Percentiles rank a stretch among this genome's conserved stretches.
These are phyloP conservation scores for Phyllotreta cruciferae DNA, from an alignment of 2,888 invertebrate genomes.

Conservation along the genomic window DNA sequence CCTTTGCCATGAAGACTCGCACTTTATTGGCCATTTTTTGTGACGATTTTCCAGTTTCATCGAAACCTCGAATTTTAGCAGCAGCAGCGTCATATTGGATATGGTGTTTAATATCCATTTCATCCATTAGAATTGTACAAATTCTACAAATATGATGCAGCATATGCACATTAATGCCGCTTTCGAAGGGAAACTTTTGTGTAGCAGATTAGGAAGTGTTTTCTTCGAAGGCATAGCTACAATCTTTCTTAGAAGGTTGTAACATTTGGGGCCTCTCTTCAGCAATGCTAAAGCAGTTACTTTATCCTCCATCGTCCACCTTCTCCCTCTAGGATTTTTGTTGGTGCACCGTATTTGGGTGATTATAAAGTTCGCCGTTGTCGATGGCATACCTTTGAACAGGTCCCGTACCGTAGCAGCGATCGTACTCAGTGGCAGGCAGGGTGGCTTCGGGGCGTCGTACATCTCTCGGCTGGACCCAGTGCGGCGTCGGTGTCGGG, in stretches of 20 bases:
- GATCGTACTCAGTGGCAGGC: too few relatives aligned
- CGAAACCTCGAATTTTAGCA: constrained; percentile 36
- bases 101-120: constrained; percentile 40
- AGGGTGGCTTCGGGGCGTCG: too few relatives aligned
- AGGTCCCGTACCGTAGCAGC: constrained; percentile 14
- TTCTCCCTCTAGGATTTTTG: constrained; percentile 28
- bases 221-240: constrained; percentile 36
- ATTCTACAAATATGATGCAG: constrained; percentile 18
- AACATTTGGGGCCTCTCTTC: constrained; percentile 34
- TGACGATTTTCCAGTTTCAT: constrained; percentile 27
- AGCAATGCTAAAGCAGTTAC: constrained; percentile 23
- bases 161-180: constrained; percentile 36
- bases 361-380: constrained; percentile 34
- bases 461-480: too few relatives aligned
- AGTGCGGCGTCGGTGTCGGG: too few relatives aligned
- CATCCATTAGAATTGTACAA: constrained; percentile 30
- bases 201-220: constrained; percentile 30
- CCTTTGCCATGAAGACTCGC: constrained; percentile 35
- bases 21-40: constrained; percentile 31
- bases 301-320: constrained; percentile 39
- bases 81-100: constrained; percentile 30
- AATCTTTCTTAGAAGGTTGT: constrained; percentile 30
- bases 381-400: constrained; percentile 16
- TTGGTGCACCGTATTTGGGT: constrained; percentile 20
- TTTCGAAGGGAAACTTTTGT: constrained; percentile 34